These are phyloP conservation scores for Aplochiton taeniatus DNA, from an alignment of 2,797 vertebrate genomes.

Conservation along the genomic window DNA sequence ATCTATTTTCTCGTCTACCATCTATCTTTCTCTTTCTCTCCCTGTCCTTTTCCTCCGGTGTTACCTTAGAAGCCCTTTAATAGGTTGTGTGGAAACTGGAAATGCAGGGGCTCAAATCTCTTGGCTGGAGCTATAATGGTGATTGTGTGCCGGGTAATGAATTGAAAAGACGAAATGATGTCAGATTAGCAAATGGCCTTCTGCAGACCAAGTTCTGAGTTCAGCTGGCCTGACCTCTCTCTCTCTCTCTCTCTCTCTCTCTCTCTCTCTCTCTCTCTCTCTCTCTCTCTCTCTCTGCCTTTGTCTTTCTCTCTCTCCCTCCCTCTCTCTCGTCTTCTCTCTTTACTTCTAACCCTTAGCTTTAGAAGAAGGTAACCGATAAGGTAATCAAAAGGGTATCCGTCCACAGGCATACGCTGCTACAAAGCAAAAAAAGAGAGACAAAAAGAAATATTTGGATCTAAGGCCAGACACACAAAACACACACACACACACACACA, in stretches of 20 bases:
- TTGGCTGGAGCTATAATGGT: slow-evolving; percentile 39
- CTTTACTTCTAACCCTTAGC: neutral
- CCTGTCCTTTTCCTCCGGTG: slow-evolving; percentile 13
- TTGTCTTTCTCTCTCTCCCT: slow-evolving; percentile 11
- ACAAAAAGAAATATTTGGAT: too few species aligned
- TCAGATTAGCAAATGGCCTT: slow-evolving; percentile 49
- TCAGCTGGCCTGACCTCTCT: neutral
- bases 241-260: slow-evolving; percentile 24
- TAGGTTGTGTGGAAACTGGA: slow-evolving; percentile 1
- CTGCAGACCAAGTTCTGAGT: slow-evolving; percentile 19
- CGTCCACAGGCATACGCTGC: too few species aligned
- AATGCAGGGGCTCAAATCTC: slow-evolving; percentile 32
- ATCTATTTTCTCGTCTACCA: slow-evolving; percentile 15
- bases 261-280: slow-evolving; percentile 15
- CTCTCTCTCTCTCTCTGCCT: slow-evolving; percentile 12
- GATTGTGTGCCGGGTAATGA: slow-evolving; percentile 50
- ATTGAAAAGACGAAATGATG: slow-evolving; percentile 43
- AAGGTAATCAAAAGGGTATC: too few species aligned
- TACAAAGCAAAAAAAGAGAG: too few species aligned
- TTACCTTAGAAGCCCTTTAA: slow-evolving; percentile 35
- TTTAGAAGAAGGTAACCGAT: too few species aligned
- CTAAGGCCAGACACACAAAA: too few species aligned
- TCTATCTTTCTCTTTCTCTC: slow-evolving; percentile 7
- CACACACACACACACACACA: neutral
- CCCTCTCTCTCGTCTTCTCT: slow-evolving; percentile 39